Base-by-base conservation (phyloP, 2,888 invertebrate species). In the Aleiodes testaceus region DNA sequence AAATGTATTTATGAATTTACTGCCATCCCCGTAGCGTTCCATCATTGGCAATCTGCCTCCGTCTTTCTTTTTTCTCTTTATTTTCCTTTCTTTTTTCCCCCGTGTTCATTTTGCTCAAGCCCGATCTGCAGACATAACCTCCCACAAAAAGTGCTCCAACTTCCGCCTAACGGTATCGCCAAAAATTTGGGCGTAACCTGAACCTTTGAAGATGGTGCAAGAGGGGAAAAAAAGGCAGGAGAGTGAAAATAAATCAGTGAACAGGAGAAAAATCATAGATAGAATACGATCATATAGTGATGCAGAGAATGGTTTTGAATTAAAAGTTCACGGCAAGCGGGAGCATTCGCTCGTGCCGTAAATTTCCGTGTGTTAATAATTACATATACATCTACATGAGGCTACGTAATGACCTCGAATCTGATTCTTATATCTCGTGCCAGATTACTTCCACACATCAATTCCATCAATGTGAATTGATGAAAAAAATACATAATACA, bases 1-100 rank as follows among this genome's bases (percentile, higher is more conserved):
- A 55, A 53, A 71, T 42, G 11, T 76, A 79, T 82, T 82, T 82
- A 80, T 80, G 79, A 69, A 65, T 82, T 83, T 80, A 82, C 77
- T 73, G 16, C 66, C n/a, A 52, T 71, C 69, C 67, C 69, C 55
- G 63, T 66, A 66, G 69, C 44, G 20, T 11, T 18, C 20, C 52
- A 45, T 47, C 6, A 55, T 55, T 55, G 55, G 55, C 55, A 30
- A 11, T n/a, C 65, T 36, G 44, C 45, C 12, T 63, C 64, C 11
- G 18, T 20, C 30, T 18, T 9, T 36, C 9, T 9, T 36, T 26
- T 36, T 6, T 36, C 9, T 36, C 18, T 67, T 49, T 30, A 11
- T 47, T 55, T 67, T 52, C 14, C 67, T 42, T 11, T 44, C 50
- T 70, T 49, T 67, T 70, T 45, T 64, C 22, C 18, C 55, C 7